Conservation (phyloP, 2,888 invertebrate genomes). For the Eretmocerus hayati region DNA sequence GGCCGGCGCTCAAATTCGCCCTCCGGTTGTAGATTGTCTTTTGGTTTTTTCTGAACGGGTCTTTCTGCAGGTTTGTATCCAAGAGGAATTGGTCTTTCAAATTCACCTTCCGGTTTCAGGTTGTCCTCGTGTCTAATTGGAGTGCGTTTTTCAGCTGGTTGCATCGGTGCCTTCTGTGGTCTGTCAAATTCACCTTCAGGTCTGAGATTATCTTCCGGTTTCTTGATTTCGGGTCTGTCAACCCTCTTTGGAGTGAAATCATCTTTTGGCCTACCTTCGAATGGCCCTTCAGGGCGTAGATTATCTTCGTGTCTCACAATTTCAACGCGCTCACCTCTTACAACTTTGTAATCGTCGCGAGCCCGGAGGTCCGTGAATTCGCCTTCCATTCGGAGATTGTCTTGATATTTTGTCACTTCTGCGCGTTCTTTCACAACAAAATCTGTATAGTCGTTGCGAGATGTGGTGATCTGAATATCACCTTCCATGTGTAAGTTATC, state of each 20-base stretch:
- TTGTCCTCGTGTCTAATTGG: slow-evolving; percentile 49
- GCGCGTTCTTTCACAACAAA: slow-evolving; percentile 46
- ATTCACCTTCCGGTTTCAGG: slow-evolving; percentile 25
- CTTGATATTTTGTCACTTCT: slow-evolving; percentile 44
- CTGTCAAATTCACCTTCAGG: slow-evolving; percentile 49
- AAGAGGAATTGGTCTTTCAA: slow-evolving; percentile 31
- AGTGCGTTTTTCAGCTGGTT: slow-evolving; percentile 46
- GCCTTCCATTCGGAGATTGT: slow-evolving; percentile 55
- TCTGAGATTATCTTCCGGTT: slow-evolving; percentile 42
- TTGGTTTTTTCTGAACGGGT: slow-evolving; percentile 35
- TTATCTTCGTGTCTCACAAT: slow-evolving; percentile 52
- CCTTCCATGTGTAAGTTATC: slow-evolving; percentile 48
- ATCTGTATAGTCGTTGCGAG: slow-evolving; percentile 42
- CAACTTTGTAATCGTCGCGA: slow-evolving; percentile 48
- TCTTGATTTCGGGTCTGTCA: slow-evolving; percentile 31
- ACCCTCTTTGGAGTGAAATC: slow-evolving; percentile 42
- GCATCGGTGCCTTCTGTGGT: slow-evolving; percentile 49
- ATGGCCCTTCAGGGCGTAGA: slow-evolving; percentile 48
- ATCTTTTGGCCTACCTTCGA: slow-evolving; percentile 48
- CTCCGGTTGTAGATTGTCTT: slow-evolving; percentile 43
- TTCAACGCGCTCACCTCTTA: slow-evolving; percentile 52
- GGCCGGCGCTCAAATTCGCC: slow-evolving; percentile 48
- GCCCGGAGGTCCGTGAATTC: slow-evolving; percentile 50
- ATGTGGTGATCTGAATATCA: slow-evolving; percentile 50
- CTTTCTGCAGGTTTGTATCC: slow-evolving; percentile 35